These are phyloP conservation scores for Drosophila histrio DNA, from an alignment of 2,888 invertebrate genomes.

Conservation along the genomic window DNA sequence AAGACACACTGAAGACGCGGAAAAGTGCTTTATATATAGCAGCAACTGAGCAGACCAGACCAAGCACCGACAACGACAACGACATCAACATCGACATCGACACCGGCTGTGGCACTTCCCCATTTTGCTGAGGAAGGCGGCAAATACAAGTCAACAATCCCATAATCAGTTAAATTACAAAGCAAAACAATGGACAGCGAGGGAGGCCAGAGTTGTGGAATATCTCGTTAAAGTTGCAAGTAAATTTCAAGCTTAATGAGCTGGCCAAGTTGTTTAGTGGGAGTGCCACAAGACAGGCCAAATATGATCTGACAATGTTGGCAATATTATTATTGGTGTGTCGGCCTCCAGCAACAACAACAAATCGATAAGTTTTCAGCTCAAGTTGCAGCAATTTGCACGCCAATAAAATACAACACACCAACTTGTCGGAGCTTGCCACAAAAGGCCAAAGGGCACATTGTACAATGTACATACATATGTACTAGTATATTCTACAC, in stretches of 20 bases:
- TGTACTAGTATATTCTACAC: no score
- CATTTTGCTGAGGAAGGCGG: constrained; percentile 24
- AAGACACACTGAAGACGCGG: constrained; percentile 47
- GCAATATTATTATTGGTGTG: constrained; percentile 8
- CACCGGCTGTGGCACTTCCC: constrained; percentile 41
- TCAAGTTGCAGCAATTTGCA: constrained; percentile 55
- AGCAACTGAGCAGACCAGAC: constrained; percentile 11
- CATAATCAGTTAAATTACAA: constrained; percentile 77
- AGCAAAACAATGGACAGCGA: constrained; percentile 41
- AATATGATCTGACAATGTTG: constrained; percentile 37
- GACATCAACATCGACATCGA: constrained; percentile 26
- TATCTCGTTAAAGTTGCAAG: constrained; percentile 37
- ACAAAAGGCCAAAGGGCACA: constrained; percentile 62
- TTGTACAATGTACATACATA: not conserved
- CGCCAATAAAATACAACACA: constrained; percentile 57
- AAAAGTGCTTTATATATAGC: constrained; percentile 55
- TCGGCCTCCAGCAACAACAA: constrained; percentile 26
- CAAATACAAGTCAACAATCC: constrained; percentile 75
- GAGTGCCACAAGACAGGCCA: constrained; percentile 22
- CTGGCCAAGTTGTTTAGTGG: constrained; percentile 34
- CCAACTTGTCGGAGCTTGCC: constrained; percentile 43
- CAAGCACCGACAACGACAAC: constrained; percentile 24
- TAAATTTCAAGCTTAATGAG: constrained; percentile 57
- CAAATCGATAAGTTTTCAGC: constrained; percentile 38
- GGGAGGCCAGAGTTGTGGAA: not conserved